A percentile compares a stretch with the other conserved stretches of the same genome.
These are phyloP conservation scores for Dynastes maya DNA, from an alignment of 2,888 invertebrate genomes.

Conservation along the genomic window DNA sequence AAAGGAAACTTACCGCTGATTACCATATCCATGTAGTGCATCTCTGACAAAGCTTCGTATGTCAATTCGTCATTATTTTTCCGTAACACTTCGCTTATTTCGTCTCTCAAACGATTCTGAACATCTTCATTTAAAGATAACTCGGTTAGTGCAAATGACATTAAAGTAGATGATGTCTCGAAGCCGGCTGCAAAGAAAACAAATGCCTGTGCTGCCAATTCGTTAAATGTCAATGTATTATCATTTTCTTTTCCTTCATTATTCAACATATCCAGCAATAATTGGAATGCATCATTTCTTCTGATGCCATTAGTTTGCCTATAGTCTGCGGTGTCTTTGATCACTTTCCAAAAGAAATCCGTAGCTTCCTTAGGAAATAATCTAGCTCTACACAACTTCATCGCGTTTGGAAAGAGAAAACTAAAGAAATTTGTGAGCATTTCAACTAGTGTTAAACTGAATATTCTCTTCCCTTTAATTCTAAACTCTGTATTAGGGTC, in stretches of 20 bases:
- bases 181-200: constrained; percentile 73
- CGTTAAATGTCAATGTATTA: constrained; percentile 27
- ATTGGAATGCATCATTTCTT: constrained; percentile 74
- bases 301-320: constrained; percentile 69
- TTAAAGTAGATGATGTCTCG: constrained; percentile 71
- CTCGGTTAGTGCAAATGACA: constrained; percentile 70
- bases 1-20: constrained; percentile 65
- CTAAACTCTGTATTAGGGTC: constrained; percentile 72
- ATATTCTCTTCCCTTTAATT: constrained; percentile 55
- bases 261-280: constrained; percentile 71
- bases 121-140: constrained; percentile 67
- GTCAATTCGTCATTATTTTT: constrained; percentile 66
- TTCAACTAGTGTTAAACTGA: constrained; percentile 51
- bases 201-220: constrained; percentile 70
- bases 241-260: constrained; percentile 30
- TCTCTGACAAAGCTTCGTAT: constrained; percentile 69
- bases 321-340: constrained; percentile 69
- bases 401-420: constrained; percentile 55
- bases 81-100: constrained; percentile 61
- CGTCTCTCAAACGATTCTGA: constrained; percentile 66
- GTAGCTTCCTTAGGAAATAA: constrained; percentile 59
- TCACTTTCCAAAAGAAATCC: constrained; percentile 70
- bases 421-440: constrained; percentile 43
- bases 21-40: constrained; percentile 66
- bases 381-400: constrained; percentile 56